Conservation (phyloP, 2,113 vertebrate species). For the Setophaga kirtlandii region DNA sequence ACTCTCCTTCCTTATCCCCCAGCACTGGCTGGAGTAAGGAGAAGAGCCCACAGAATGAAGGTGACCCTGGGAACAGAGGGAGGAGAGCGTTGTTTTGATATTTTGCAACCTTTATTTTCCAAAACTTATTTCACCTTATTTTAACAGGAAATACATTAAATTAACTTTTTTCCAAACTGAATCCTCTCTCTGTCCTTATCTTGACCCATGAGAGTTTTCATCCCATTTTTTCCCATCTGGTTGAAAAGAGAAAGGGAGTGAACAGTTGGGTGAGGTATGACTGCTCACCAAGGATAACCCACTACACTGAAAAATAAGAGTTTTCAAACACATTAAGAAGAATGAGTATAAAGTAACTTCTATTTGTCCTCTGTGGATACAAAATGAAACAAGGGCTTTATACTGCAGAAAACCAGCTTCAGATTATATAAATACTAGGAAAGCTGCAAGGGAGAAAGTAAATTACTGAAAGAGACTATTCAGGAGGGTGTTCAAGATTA, state of each 20-base stretch:
- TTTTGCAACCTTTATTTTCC: background rate
- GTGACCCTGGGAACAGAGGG: background rate
- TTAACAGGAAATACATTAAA: background rate
- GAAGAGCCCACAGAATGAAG: background rate
- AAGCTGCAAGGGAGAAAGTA: background rate
- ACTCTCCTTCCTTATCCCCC: background rate
- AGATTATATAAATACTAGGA: background rate
- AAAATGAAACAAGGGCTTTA: background rate
- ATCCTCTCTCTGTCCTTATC: background rate
- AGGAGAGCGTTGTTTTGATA: background rate
- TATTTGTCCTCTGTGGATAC: background rate
- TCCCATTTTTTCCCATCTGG: background rate
- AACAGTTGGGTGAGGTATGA: background rate
- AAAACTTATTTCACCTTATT: background rate
- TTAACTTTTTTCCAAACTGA: background rate
- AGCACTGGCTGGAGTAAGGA: background rate
- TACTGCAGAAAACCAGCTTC: background rate
- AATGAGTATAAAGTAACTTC: background rate
- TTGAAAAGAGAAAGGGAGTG: background rate
- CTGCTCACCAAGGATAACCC: background rate
- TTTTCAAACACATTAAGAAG: background rate
- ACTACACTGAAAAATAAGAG: background rate
- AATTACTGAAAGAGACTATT: background rate
- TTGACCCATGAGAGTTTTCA: background rate
- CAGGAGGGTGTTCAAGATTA: background rate